A percentile compares a stretch with the other conserved stretches of the same genome.
Conservation (phyloP, 2,797 vertebrate species). For the Sarcophilus harrisii region DNA sequence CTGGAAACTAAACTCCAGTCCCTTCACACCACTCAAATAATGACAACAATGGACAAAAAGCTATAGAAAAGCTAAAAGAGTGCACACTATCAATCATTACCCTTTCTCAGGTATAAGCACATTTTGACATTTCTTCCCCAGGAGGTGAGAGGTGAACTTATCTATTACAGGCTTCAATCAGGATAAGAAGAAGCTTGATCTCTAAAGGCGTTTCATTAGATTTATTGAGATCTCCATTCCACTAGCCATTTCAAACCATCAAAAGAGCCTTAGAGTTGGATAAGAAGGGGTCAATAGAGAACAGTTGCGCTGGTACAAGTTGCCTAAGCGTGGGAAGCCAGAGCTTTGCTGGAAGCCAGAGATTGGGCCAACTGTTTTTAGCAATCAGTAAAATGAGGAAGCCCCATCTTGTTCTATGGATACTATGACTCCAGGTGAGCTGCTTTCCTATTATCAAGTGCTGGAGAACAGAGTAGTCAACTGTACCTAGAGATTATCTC, state of each 20-base stretch:
- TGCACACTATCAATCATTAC: not conserved
- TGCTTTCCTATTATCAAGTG: not conserved
- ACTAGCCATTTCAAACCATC: not conserved
- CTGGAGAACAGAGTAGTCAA: not conserved
- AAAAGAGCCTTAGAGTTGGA: not conserved
- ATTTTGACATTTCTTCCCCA: not conserved
- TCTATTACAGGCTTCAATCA: not conserved
- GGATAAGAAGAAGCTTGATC: not conserved
- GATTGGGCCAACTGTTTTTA: not conserved
- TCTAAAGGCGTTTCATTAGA: not conserved
- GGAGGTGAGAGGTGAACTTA: not conserved
- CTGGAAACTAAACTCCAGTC: not conserved
- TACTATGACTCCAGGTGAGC: not conserved
- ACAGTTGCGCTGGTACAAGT: not conserved
- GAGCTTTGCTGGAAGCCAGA: not conserved
- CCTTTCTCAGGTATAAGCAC: not conserved
- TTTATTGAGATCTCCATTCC: too few relatives aligned
- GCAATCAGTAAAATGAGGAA: not conserved
- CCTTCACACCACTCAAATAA: not conserved
- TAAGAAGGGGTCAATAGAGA: not conserved
- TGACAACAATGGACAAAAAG: not conserved
- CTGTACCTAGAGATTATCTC: not conserved
- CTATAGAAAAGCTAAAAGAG: not conserved
- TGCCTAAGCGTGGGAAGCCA: not conserved
- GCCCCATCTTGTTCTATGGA: not conserved